phyloP scores from a whole-genome alignment of 2,888 invertebrate genomes.

The Danaus chrysippus region DNA sequence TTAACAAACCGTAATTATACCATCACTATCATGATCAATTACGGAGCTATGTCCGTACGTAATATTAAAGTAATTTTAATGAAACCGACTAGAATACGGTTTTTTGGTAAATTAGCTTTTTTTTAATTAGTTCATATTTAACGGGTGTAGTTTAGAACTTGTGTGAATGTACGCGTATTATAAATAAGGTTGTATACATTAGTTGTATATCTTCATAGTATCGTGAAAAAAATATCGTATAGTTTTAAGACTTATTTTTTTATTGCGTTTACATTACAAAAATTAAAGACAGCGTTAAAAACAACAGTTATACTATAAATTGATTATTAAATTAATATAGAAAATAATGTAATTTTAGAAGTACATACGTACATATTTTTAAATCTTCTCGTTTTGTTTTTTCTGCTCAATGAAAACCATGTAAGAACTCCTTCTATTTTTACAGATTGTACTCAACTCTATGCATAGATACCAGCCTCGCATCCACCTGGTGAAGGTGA shows the following conservation, averaged over 20 bases:
- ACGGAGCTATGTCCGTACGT: conserved; percentile 60
- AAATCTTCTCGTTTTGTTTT: neutral
- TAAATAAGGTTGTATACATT: too few species aligned
- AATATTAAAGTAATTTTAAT: conserved; percentile 41
- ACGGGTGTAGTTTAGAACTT: conserved; percentile 6
- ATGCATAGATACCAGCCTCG: conserved; percentile 99
- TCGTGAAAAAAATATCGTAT: too few species aligned
- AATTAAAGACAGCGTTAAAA: too few species aligned
- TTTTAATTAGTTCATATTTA: conserved; percentile 2
- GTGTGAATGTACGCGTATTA: neutral
- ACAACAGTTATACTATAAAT: too few species aligned
- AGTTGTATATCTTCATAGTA: too few species aligned
- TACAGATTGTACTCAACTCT: conserved; percentile 98
- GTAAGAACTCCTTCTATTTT: conserved; percentile 15
- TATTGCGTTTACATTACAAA: too few species aligned
- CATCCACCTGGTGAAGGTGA: conserved; percentile 93
- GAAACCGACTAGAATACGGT: conserved; percentile 33
- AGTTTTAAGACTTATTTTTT: too few species aligned
- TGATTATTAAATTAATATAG: too few species aligned
- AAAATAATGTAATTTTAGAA: too few species aligned
- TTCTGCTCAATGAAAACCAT: conserved; percentile 1
- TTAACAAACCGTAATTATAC: conserved; percentile 74
- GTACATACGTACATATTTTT: neutral
- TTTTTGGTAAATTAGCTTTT: conserved; percentile 4
- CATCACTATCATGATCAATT: conserved; percentile 67